phyloP scores from a whole-genome alignment of 2,113 vertebrate genomes.

The Australoheros scitulus region DNA sequence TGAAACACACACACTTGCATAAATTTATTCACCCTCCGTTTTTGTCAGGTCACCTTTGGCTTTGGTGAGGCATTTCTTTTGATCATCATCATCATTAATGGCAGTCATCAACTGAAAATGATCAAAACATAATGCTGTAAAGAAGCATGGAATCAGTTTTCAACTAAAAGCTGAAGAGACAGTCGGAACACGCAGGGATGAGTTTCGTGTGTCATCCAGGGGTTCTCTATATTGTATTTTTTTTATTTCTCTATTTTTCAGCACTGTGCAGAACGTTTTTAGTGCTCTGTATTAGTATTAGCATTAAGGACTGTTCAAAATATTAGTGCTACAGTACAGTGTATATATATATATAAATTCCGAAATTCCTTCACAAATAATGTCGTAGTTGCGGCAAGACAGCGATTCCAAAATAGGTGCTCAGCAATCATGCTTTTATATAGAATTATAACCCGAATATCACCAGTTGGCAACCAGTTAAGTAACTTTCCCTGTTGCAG shows the following conservation, averaged over 20 bases:
- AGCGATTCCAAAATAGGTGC: too few species aligned
- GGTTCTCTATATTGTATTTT: neutral
- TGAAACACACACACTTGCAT: conserved; percentile 39
- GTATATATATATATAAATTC: too few species aligned
- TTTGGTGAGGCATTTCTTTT: conserved; percentile 73
- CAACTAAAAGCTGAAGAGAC: conserved; percentile 14
- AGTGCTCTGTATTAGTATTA: neutral
- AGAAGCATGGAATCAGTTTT: conserved; percentile 26
- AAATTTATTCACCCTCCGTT: conserved; percentile 46
- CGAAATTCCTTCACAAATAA: too few species aligned
- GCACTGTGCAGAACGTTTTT: neutral
- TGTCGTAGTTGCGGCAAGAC: too few species aligned
- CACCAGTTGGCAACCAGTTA: too few species aligned
- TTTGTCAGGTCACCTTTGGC: conserved; percentile 70
- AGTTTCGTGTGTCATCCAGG: neutral
- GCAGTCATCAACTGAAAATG: conserved; percentile 40
- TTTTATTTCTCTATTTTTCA: conserved; percentile 25
- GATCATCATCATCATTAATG: conserved; percentile 70
- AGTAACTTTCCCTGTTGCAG: too few species aligned
- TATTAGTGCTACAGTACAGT: neutral
- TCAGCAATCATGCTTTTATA: too few species aligned
- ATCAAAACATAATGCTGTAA: conserved; percentile 28
- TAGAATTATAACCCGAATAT: too few species aligned
- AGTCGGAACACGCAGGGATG: neutral
- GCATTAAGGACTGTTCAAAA: neutral